phyloP scores from a whole-genome alignment of 2,888 invertebrate genomes.

The Drosophila monieri region DNA sequence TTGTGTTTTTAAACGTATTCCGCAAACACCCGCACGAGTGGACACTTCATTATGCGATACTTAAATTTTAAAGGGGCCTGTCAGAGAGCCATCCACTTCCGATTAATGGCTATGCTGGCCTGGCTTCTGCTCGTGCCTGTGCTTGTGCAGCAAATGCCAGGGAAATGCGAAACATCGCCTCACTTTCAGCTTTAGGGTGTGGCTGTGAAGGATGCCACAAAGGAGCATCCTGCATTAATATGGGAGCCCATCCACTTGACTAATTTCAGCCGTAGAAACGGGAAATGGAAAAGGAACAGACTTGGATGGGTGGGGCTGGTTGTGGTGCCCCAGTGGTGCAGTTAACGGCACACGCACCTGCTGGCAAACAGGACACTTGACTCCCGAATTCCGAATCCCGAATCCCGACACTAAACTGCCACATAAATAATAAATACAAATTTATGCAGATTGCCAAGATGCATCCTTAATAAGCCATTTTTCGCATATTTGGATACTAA shows the following conservation, averaged over 20 bases:
- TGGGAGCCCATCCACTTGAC: neutral
- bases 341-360: neutral
- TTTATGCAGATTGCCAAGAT: slow-evolving; percentile 1
- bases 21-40: neutral
- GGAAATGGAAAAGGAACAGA: neutral
- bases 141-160: neutral
- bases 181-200: slow-evolving; percentile 34
- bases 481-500: slow-evolving; percentile 13
- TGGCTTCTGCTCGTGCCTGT: neutral
- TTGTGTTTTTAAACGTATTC: neutral
- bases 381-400: neutral
- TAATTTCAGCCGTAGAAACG: neutral
- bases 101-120: slow-evolving; percentile 1
- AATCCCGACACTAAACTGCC: neutral
- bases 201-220: slow-evolving; percentile 26
- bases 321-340: neutral
- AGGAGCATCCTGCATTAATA: slow-evolving; percentile 10
- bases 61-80: slow-evolving; percentile 2
- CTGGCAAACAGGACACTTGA: neutral
- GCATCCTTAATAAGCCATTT: neutral
- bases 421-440: neutral
- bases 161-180: neutral
- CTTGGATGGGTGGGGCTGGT: neutral
- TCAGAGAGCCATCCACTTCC: neutral
- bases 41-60: slow-evolving; percentile 5